Conservation (phyloP, 2,888 invertebrate genomes). For the Amblyteles armatorius region DNA sequence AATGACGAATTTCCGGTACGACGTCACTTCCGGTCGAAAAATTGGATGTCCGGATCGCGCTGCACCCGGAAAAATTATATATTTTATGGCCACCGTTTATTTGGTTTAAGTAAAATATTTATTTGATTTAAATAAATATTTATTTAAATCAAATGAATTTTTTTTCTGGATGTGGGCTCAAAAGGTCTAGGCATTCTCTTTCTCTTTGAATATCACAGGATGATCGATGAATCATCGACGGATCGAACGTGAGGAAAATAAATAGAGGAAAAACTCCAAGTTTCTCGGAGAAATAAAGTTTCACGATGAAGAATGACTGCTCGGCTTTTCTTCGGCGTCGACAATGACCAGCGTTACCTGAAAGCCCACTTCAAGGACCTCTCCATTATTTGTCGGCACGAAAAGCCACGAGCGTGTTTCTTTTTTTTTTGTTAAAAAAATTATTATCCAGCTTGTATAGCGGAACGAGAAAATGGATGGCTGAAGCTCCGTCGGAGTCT, state of each 20-base stretch:
- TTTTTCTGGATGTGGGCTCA: no score
- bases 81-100: no score
- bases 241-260: neutral
- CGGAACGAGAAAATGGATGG: conserved; percentile 48
- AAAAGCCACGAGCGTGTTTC: conserved; percentile 39
- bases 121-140: no score
- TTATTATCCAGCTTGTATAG: conserved; percentile 17
- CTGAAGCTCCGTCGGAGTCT: conserved; percentile 41
- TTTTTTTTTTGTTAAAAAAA: neutral
- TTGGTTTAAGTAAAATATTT: no score
- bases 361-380: conserved; percentile 57
- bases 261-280: neutral
- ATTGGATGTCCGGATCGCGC: neutral
- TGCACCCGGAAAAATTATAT: no score
- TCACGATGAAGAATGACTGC: conserved; percentile 41
- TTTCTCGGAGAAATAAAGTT: conserved; percentile 7
- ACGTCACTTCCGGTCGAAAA: neutral
- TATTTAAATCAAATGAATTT: no score
- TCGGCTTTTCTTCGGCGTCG: conserved; percentile 65
- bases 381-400: conserved; percentile 62
- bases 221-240: neutral
- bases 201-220: neutral
- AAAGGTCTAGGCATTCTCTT: neutral
- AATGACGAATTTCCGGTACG: no score
- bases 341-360: conserved; percentile 66